Percentiles rank a stretch among this genome's conserved stretches.
Conservation (phyloP, 2,113 vertebrate species). For the Pholis gunnellus region DNA sequence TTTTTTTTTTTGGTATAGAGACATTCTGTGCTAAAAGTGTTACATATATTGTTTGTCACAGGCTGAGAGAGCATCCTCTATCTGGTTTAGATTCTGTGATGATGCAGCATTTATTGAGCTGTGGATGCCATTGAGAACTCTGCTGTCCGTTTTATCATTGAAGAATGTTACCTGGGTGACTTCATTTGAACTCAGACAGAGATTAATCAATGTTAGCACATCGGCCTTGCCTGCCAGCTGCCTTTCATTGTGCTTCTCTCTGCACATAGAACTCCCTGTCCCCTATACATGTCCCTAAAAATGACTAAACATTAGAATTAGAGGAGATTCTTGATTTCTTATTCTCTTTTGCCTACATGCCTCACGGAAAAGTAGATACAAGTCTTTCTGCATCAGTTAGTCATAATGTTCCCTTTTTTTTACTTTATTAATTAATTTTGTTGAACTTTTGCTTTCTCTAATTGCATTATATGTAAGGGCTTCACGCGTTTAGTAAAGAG, state of each 20-base stretch:
- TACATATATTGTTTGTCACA: conserved; percentile 67
- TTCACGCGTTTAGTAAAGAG: conserved; percentile 17
- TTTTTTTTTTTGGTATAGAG: conserved; percentile 26
- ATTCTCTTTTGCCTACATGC: neutral
- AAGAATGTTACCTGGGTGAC: conserved; percentile 46
- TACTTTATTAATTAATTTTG: conserved; percentile 8
- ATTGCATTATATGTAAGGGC: neutral
- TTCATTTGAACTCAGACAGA: conserved; percentile 40
- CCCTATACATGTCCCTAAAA: neutral
- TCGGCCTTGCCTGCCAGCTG: conserved; percentile 34
- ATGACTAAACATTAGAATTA: conserved; percentile 24
- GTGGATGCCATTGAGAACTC: conserved; percentile 34
- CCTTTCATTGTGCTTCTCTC: conserved; percentile 24
- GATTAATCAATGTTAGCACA: conserved; percentile 61
- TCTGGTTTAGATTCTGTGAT: conserved; percentile 46
- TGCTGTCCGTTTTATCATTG: conserved; percentile 51
- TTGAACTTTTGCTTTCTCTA: neutral
- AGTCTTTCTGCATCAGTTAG: neutral
- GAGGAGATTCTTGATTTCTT: neutral
- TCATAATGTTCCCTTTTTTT: neutral
- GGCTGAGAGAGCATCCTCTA: conserved; percentile 31
- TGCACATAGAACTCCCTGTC: conserved; percentile 22
- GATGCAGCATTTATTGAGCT: conserved; percentile 52
- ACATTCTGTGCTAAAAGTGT: conserved; percentile 70
- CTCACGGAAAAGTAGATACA: neutral